Percentiles rank a stretch among this genome's conserved stretches.
Conservation (phyloP, 2,797 vertebrate genomes). For the Falco peregrinus region DNA sequence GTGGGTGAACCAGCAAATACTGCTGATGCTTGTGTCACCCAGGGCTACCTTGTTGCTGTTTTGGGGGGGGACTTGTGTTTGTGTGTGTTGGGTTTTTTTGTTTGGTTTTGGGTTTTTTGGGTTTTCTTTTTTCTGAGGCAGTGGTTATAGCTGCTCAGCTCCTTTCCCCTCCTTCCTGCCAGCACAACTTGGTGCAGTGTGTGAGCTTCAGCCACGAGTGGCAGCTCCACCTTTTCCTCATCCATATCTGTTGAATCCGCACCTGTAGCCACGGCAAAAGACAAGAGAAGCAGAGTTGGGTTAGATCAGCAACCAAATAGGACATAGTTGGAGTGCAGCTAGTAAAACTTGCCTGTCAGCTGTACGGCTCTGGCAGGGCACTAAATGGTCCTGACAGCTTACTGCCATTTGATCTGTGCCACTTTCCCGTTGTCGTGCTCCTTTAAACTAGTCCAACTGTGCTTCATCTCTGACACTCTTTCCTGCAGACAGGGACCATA, state of each 20-base stretch:
- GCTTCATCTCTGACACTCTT: background rate
- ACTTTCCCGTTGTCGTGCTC: accelerated
- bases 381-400: background rate
- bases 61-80: background rate
- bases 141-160: background rate
- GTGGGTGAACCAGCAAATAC: background rate
- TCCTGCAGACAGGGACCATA: constrained; percentile 90
- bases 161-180: background rate
- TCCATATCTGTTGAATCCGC: background rate
- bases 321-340: background rate
- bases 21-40: background rate
- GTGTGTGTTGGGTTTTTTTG: background rate
- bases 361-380: background rate
- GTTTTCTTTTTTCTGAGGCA: background rate
- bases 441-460: background rate
- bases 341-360: background rate
- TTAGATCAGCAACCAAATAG: background rate
- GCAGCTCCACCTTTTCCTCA: background rate
- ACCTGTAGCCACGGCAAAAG: background rate
- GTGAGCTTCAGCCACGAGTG: background rate
- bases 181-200: background rate
- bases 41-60: background rate
- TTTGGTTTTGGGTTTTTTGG: too few relatives aligned
- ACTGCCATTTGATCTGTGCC: background rate
- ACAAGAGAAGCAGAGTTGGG: background rate